Conservation (phyloP, 2,113 vertebrate genomes). For the Picathartes gymnocephalus region DNA sequence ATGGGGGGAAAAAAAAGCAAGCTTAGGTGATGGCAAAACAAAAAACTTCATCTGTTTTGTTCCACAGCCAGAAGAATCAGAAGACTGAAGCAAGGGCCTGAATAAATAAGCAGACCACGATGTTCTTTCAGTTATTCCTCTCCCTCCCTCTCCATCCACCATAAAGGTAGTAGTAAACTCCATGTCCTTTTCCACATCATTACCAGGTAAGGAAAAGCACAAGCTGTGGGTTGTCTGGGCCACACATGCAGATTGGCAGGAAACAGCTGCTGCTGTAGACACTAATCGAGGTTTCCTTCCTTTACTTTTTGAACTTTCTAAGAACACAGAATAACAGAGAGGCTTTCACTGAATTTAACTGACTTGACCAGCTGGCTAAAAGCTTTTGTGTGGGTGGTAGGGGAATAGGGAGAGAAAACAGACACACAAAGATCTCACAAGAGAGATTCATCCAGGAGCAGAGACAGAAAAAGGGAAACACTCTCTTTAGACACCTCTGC, state of each 20-base stretch:
- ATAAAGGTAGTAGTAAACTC: not conserved
- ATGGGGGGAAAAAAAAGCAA: not conserved
- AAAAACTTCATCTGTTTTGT: not conserved
- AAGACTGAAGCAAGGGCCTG: not conserved
- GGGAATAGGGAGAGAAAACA: not conserved
- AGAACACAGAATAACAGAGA: not conserved
- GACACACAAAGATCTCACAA: not conserved
- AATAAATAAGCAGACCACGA: not conserved
- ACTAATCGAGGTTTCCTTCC: not conserved
- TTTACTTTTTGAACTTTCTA: not conserved
- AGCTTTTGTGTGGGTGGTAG: not conserved
- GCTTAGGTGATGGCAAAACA: not conserved
- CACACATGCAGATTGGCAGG: accelerated
- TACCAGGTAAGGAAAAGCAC: not conserved
- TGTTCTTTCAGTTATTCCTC: not conserved
- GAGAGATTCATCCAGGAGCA: not conserved
- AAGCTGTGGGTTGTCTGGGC: not conserved
- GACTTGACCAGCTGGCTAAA: not conserved
- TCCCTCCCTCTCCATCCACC: not conserved
- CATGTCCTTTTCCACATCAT: not conserved
- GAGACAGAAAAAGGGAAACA: not conserved
- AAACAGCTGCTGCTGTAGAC: not conserved
- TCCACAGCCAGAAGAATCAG: not conserved
- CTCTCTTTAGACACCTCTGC: not conserved
- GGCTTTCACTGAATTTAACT: not conserved